Conservation (phyloP, 2,888 invertebrate species). For the Cerceris ruficornis region DNA sequence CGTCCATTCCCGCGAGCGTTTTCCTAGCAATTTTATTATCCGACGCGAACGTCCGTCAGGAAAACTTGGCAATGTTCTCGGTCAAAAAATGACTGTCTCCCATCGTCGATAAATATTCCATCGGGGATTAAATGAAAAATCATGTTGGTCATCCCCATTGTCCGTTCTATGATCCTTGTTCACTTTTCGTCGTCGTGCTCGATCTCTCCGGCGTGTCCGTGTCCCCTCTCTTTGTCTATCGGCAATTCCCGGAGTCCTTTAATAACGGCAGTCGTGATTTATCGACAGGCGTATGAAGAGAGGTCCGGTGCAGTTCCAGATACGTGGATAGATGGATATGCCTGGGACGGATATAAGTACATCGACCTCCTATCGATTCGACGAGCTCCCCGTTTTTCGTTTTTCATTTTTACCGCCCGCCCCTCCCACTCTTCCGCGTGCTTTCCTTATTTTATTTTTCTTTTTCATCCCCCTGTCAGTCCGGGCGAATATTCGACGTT, state of each 20-base stretch:
- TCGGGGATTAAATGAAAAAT: constrained; percentile 38
- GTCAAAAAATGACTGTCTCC: constrained; percentile 39
- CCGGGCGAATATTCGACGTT: constrained; percentile 8
- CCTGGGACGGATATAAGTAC: constrained; percentile 56
- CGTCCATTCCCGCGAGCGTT: background rate
- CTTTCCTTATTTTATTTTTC: constrained; percentile 1
- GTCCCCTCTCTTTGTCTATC: constrained; percentile 46
- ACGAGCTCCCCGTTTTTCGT: constrained; percentile 22
- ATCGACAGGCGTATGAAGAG: constrained; percentile 68
- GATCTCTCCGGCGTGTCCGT: constrained; percentile 5
- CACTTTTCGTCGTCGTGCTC: constrained; percentile 31
- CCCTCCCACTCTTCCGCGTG: too few species aligned
- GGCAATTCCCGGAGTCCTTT: constrained; percentile 59
- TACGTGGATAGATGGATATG: constrained; percentile 55
- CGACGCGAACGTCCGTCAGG: background rate
- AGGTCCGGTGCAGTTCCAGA: constrained; percentile 57
- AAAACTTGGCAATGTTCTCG: constrained; percentile 9
- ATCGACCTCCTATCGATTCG: constrained; percentile 61
- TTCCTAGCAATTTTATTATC: too few species aligned
- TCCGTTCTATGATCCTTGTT: constrained; percentile 43
- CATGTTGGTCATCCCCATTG: constrained; percentile 40
- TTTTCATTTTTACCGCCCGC: background rate
- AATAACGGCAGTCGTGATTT: constrained; percentile 67
- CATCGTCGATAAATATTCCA: constrained; percentile 44
- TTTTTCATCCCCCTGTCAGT: constrained; percentile 36